These are phyloP conservation scores for Falcunculus frontatus DNA, from an alignment of 2,113 vertebrate species.

Conservation along the genomic window DNA sequence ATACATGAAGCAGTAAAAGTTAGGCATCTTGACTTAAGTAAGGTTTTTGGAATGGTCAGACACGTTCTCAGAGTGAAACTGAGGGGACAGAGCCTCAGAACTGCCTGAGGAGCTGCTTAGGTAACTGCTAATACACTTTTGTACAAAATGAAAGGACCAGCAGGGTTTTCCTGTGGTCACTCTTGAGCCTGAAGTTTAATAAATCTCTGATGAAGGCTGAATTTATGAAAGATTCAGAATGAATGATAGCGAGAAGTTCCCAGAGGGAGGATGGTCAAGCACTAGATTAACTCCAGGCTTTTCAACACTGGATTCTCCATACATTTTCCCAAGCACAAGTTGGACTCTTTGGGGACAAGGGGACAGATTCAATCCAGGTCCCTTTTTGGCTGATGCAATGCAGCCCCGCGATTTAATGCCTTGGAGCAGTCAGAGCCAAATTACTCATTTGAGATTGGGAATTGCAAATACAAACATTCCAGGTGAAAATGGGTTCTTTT, in stretches of 20 bases:
- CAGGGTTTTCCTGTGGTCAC: fast-evolving
- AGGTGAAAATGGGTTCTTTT: background rate
- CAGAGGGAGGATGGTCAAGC: background rate
- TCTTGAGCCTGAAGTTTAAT: background rate
- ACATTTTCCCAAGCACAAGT: background rate
- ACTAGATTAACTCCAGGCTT: background rate
- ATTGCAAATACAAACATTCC: background rate
- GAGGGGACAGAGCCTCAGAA: background rate
- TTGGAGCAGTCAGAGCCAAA: background rate
- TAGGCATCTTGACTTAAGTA: fast-evolving
- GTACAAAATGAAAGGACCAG: background rate
- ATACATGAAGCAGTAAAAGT: background rate
- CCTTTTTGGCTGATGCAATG: background rate
- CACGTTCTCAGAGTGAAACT: fast-evolving
- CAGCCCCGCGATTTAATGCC: background rate
- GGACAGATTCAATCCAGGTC: background rate
- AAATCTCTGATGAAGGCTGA: background rate
- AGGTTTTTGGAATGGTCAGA: background rate
- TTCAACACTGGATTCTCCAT: background rate
- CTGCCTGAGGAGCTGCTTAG: background rate
- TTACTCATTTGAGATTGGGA: fast-evolving
- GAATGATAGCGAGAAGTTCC: background rate
- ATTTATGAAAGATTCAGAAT: background rate
- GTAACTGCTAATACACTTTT: background rate
- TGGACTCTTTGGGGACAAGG: background rate